Percentiles rank a stretch among this genome's conserved stretches.
These are phyloP conservation scores for Masticophis lateralis DNA, from an alignment of 2,797 vertebrate genomes.

Conservation along the genomic window DNA sequence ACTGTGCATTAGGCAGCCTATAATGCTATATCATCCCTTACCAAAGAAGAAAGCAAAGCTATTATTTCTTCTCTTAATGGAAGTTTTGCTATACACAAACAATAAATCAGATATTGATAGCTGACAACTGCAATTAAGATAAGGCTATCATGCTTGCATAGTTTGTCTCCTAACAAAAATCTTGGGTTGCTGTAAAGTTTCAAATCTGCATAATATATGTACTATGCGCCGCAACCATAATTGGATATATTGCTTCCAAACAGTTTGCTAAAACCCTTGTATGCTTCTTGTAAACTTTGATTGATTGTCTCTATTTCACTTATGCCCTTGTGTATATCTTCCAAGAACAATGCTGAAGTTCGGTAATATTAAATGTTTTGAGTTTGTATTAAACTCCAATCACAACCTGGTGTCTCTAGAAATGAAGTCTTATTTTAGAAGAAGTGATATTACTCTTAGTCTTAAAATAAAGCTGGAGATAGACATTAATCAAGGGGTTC, in stretches of 20 bases:
- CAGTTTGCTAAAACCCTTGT: constrained; percentile 57
- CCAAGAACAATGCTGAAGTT: constrained; percentile 26
- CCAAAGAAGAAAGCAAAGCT: not conserved
- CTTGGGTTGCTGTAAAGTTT: constrained; percentile 61
- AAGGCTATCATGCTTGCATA: constrained; percentile 68
- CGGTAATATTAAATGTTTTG: constrained; percentile 10
- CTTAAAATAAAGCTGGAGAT: not conserved
- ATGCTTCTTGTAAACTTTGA: constrained; percentile 63
- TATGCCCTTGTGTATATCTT: constrained; percentile 41
- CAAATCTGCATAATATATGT: constrained; percentile 70
- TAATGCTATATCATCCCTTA: not conserved
- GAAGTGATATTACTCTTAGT: not conserved
- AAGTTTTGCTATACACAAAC: constrained; percentile 64
- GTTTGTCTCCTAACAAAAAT: constrained; percentile 48
- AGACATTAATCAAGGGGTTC: not conserved
- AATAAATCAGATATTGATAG: constrained; percentile 63
- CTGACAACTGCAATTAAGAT: constrained; percentile 71
- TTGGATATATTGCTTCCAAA: constrained; percentile 71
- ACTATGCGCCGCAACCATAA: constrained; percentile 68
- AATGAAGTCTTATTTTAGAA: constrained; percentile 9
- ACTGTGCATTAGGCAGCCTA: not conserved
- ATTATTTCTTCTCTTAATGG: constrained; percentile 43
- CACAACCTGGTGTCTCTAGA: constrained; percentile 8
- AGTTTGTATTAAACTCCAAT: not conserved
- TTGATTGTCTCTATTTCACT: constrained; percentile 64